Evolutionary conservation across 2,797 vertebrate genomes (phyloP), one percentile per base, ranked within the genome.

Genomic region (Acipenser oxyrinchus): DNA sequence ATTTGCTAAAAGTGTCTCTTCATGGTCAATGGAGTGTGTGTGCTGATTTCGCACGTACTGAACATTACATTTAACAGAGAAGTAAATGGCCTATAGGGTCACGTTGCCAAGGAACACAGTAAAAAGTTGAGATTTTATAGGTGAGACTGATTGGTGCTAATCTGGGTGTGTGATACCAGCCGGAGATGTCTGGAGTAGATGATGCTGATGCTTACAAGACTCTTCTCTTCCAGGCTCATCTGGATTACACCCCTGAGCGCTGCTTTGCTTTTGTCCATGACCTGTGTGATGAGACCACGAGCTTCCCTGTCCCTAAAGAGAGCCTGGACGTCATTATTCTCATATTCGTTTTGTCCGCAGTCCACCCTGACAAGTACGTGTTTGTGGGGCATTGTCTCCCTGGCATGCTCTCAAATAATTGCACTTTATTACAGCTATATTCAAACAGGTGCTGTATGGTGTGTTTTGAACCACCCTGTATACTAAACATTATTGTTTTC

Each of bases 231-330:
- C 83, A 99, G 97, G 86, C 82, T 75, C 91, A 94, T 76, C 73
- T 86, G 6, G 92, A 95, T 37, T 99, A 96, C 10, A 88, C 95
- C 70, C 73, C 89, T 7, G 84, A 71, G 48, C 94, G 94, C 73
- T 99, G 96, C 83, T 90, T 93, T 15, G 95, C 92, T 1, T 99
- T 99, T 71, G 92, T 98, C 78, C 94, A 94, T 0, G 93, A 99
- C 78, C 78, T 95, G 69, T 95, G 95, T 73, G 86, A 92, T 48
- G 86, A 82, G 61, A 84, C 84, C 59, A 83, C 86, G 66, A 74
- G 75, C 69, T 96, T 91, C 78, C 95, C 96, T 1, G 49, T 99
- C 75, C 93, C 93, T 1, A 77, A 86, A 0, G 82, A 81, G 73
- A 94, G 84, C 74, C 88, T 99, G 55, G 93, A 98, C 23, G 76